These are phyloP conservation scores for Epiblema foenella DNA, from an alignment of 2,888 invertebrate genomes.

Conservation along the genomic window DNA sequence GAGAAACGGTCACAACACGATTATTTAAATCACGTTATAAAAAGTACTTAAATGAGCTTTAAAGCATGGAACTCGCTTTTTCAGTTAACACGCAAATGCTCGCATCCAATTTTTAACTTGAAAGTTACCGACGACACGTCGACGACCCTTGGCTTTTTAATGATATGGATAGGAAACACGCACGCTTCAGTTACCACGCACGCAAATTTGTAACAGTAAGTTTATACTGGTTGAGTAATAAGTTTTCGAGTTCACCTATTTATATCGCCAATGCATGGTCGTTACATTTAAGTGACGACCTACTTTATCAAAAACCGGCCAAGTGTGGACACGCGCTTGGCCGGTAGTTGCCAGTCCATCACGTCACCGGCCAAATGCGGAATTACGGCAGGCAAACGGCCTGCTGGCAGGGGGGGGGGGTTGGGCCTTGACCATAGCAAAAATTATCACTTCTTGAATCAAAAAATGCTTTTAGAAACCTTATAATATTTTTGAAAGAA, in stretches of 20 bases:
- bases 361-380: no score
- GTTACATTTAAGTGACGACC: background rate
- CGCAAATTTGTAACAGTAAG: slow-evolving; percentile 12
- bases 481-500: no score
- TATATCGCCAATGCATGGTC: background rate
- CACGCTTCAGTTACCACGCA: slow-evolving; percentile 13
- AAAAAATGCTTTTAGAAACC: no score
- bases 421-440: no score
- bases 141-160: slow-evolving; percentile 22
- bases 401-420: no score
- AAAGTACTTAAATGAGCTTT: slow-evolving; percentile 12
- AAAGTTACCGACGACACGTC: slow-evolving; percentile 32
- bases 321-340: no score
- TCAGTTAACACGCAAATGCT: slow-evolving; percentile 38
- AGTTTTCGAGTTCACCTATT: slow-evolving; percentile 6
- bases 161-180: slow-evolving; percentile 31
- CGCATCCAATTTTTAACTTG: slow-evolving; percentile 33
- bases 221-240: background rate
- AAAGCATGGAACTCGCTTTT: slow-evolving; percentile 23
- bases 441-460: no score
- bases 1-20: slow-evolving; percentile 10
- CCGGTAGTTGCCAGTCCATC: no score
- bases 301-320: no score
- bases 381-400: no score
- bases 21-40: slow-evolving; percentile 19